These are phyloP conservation scores for Sesia bembeciformis DNA, from an alignment of 2,888 invertebrate genomes.

Conservation along the genomic window DNA sequence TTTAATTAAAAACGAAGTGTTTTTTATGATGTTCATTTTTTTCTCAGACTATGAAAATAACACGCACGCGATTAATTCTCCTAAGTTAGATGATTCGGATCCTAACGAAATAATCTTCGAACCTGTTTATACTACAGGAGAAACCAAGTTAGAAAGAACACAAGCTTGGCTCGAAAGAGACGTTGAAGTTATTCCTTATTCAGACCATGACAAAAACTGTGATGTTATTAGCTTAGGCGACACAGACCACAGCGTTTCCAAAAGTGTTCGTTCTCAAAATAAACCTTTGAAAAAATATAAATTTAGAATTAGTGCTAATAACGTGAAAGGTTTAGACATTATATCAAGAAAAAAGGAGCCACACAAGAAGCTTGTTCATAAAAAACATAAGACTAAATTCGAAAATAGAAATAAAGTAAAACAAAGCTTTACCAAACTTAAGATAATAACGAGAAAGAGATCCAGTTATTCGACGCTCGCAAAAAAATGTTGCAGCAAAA, in stretches of 20 bases:
- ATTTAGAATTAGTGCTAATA: background rate
- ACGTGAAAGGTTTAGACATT: background rate
- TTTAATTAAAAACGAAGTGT: too few species aligned
- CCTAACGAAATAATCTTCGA: background rate
- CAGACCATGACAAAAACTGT: slow-evolving; percentile 14
- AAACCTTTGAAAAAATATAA: background rate
- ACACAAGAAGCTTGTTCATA: background rate
- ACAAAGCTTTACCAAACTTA: slow-evolving; percentile 1
- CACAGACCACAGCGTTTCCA: slow-evolving; percentile 3
- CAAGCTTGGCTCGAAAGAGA: slow-evolving; percentile 39
- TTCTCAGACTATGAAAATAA: background rate
- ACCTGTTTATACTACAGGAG: slow-evolving; percentile 9
- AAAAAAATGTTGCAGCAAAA: slow-evolving; percentile 12
- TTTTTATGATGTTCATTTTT: background rate
- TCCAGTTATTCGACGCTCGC: slow-evolving; percentile 17
- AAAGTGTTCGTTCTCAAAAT: background rate
- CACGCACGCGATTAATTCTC: background rate
- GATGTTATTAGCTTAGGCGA: slow-evolving; percentile 11
- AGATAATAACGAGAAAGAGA: slow-evolving; percentile 14
- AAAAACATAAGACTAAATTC: background rate
- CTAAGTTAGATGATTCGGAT: background rate
- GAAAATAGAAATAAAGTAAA: background rate
- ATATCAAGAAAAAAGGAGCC: background rate
- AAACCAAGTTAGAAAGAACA: slow-evolving; percentile 27
- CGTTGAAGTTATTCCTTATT: slow-evolving; percentile 19